phyloP scores from a whole-genome alignment of 2,797 vertebrate species.

The Morelia viridis region DNA sequence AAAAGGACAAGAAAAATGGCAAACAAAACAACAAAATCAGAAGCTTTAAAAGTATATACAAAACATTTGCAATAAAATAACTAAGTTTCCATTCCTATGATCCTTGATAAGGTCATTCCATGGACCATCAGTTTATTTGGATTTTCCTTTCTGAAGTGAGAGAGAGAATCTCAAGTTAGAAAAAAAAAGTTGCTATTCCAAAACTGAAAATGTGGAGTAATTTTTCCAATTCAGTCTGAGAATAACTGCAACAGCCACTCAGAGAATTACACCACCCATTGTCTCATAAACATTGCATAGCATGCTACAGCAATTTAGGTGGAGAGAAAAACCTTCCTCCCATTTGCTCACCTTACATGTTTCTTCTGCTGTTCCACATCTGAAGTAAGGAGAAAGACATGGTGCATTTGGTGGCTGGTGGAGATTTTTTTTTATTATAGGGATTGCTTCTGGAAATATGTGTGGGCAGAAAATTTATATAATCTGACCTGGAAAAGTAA shows the following conservation, averaged over 20 bases:
- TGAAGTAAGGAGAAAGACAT: not conserved
- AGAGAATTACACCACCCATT: not conserved
- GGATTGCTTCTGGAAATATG: not conserved
- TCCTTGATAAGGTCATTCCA: not conserved
- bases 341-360: not conserved
- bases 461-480: not conserved
- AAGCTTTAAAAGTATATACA: not conserved
- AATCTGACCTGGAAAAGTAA: not conserved
- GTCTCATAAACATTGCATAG: not conserved
- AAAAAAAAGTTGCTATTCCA: not conserved
- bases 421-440: not conserved
- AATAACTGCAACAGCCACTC: not conserved
- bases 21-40: not conserved
- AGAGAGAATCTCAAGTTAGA: not conserved
- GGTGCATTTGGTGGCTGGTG: not conserved
- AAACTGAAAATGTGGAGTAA: not conserved
- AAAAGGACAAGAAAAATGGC: not conserved
- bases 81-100: not conserved
- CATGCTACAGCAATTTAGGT: no score
- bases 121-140: not conserved
- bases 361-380: not conserved
- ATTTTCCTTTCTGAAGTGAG: not conserved
- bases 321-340: not conserved
- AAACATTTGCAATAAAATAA: not conserved
- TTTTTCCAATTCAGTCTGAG: not conserved